Base-by-base conservation (phyloP, 2,888 invertebrate species). In the Scaptomyza polygonia region DNA sequence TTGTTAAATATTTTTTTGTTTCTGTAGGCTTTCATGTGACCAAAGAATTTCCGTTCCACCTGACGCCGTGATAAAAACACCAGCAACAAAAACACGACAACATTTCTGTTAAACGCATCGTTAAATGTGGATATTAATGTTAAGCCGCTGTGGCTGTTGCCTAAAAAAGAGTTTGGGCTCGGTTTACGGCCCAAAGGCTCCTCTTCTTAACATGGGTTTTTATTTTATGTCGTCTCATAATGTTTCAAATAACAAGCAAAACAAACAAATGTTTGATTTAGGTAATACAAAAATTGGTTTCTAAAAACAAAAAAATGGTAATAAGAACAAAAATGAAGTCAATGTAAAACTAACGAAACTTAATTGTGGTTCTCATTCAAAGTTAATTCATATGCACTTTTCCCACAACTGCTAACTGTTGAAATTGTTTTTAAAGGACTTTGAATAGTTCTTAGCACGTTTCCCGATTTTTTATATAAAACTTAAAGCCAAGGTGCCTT, bases 71-170 rank as follows among this genome's bases (percentile, higher is more conserved):
- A 36, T 52, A 57, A 52, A 18, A 32, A 48, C 39, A 42, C 14
- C 27, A 48, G 39, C 44, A 57, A 45, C 27, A 44, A 27, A n/a
- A 45, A 14, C 14, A 14, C 30, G 29, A 5, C 39, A 16, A 39
- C 39, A 39, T 52, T 59, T 51, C 69, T 70, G 75, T 68, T 68
- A 67, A 80, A 62, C 59, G 67, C 69, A 81, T 81, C 85, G 72
- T 81, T 81, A 78, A 84, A 68, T 62, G 59, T 55, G 39, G 27
- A 65, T 77, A 62, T 81, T 72, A 80, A 72, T 77, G 64, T 74
- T 69, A 65, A 74, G 62, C 58, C 56, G 54, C 67, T 62, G 42
- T 55, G 59, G 56, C n/a, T 36, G 11, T 27, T 21, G 51, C 39
- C 3, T 6, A n/a, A 48, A 30, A 18, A 21, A 51, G 57, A 14